Evolutionary conservation across 2,797 vertebrate genomes (phyloP).

Genomic region (Anolis apletophallus): DNA sequence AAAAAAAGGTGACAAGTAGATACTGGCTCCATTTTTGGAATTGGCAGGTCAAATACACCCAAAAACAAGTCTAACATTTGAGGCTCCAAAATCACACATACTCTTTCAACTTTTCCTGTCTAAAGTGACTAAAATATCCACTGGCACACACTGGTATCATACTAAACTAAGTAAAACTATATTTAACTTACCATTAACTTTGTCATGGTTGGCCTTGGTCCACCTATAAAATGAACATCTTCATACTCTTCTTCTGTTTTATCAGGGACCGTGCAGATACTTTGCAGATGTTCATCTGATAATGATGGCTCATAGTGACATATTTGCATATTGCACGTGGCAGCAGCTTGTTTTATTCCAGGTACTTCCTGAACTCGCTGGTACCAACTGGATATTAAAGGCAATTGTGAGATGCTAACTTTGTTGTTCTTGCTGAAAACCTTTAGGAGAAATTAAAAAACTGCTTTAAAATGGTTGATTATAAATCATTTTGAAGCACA

Average conservation of each 20-base stretch:
- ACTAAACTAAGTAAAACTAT: background rate
- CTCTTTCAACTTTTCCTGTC: background rate
- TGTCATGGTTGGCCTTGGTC: conserved; percentile 94
- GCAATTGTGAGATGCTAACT: conserved; percentile 78
- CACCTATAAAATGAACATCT: conserved; percentile 86
- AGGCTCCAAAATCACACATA: background rate
- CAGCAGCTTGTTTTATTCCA: conserved; percentile 83
- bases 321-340: conserved; percentile 84
- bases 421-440: conserved; percentile 74
- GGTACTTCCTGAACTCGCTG: conserved; percentile 87
- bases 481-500: conserved; percentile 59
- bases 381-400: conserved; percentile 90
- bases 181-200: conserved; percentile 90
- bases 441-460: conserved; percentile 71
- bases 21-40: too few species aligned
- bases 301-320: conserved; percentile 67
- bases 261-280: conserved; percentile 45
- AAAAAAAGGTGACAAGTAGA: too few species aligned
- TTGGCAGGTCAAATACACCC: too few species aligned
- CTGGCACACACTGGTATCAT: background rate
- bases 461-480: conserved; percentile 17
- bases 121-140: background rate
- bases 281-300: conserved; percentile 31
- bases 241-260: conserved; percentile 72
- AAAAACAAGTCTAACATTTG: too few species aligned